Base-by-base conservation (phyloP, 2,797 vertebrate genomes). In the Carapus acus region DNA sequence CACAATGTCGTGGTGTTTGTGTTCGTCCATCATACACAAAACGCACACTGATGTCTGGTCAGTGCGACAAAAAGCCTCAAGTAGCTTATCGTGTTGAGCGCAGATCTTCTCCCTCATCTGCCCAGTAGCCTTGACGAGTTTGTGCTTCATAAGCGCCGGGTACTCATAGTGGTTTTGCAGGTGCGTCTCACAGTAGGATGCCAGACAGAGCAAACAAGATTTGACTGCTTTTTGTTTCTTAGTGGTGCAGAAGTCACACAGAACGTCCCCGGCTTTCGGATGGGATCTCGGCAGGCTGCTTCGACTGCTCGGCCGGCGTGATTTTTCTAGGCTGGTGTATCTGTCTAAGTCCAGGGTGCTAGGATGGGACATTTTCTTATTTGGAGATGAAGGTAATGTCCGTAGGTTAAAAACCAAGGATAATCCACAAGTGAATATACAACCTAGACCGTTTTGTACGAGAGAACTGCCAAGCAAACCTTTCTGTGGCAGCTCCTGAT, bases 131-230 rank as follows among this genome's bases (percentile, higher is more conserved):
- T 80, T 72, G 73, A 91, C 90, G 67, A 98, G 82, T 58, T 85
- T 88, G 87, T 98, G 94, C 82, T 90, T 90, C 81, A 78, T 90
- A 80, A 96, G 88, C 1, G 91, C 90, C 0, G 92, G 92, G 77
- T 91, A 96, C 47, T 93, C 89, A 21, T 80, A 85, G 78, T 98
- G 96, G 8, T 93, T 88, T 77, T 67, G 84, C 34, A 97, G 62
- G 73, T 98, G 94, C 58, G 86, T 85, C 51, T 80, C 58, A 37
- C 96, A 98, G 87, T 94, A 97, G 43, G 92, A 93, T 0, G 92
- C 93, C 86, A 94, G 86, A 78, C 96, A 98, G 68, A 92, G 91
- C 47, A 97, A 83, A 76, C 96, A 98, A n/a, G 94, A 96, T 82
- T 87, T 91, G 67, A 70, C 73, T 1, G 94, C 95, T 61, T 78